Percentiles rank a stretch among this genome's conserved stretches.
Conservation (phyloP, 2,113 vertebrate genomes). For the Naja naja region DNA sequence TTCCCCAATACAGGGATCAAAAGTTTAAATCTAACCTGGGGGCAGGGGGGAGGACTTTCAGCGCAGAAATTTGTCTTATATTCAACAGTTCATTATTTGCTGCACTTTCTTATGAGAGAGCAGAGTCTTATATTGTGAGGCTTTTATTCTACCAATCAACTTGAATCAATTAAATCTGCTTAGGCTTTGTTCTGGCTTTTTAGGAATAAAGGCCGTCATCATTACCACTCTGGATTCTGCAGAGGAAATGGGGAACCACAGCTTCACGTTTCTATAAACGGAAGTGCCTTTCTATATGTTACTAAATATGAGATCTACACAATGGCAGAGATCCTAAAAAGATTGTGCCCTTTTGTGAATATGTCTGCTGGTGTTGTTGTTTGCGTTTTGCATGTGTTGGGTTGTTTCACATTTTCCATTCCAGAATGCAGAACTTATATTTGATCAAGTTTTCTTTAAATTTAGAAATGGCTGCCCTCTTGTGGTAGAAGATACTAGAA, state of each 20-base stretch:
- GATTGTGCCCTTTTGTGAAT: background rate
- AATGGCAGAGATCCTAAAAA: background rate
- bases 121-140: background rate
- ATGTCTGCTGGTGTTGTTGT: background rate
- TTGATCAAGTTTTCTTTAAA: background rate
- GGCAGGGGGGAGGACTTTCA: background rate
- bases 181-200: background rate
- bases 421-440: constrained; percentile 21
- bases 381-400: background rate
- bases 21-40: background rate
- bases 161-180: background rate
- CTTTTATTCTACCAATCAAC: background rate
- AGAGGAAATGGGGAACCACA: background rate
- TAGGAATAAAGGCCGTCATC: background rate
- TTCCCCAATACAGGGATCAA: background rate
- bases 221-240: background rate
- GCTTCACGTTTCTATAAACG: background rate
- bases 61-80: background rate
- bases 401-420: background rate
- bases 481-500: constrained; percentile 64
- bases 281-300: background rate
- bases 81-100: background rate
- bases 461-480: constrained; percentile 76
- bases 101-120: background rate
- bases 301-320: background rate